Evolutionary conservation across 2,888 invertebrate species (phyloP).

Genomic region (Hoplodrina ambigua): DNA sequence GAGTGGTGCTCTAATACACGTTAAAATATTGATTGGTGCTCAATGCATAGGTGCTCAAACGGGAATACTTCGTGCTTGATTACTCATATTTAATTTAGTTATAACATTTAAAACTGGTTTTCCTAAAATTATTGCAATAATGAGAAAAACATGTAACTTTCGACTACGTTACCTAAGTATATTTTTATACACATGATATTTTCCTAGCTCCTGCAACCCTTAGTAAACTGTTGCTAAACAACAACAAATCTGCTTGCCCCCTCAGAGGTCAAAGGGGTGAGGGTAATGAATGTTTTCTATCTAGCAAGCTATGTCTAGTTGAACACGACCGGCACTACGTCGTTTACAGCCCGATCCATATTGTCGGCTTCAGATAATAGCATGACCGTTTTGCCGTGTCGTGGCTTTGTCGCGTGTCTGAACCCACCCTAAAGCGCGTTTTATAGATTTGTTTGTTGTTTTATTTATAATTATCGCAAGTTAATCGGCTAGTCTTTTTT

Average conservation of each 20-base stretch:
- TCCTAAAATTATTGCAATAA: no score
- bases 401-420: constrained; percentile 45
- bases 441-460: constrained; percentile 32
- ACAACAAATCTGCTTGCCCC: constrained; percentile 18
- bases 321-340: constrained; percentile 32
- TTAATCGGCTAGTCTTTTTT: constrained; percentile 10
- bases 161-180: no score
- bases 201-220: constrained; percentile 16
- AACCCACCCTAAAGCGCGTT: constrained; percentile 21
- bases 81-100: no score
- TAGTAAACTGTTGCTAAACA: constrained; percentile 33
- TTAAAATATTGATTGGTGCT: no score
- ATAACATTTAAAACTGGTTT: no score
- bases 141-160: no score
- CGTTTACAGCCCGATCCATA: constrained; percentile 50
- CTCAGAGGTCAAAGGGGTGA: constrained; percentile 35
- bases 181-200: neutral
- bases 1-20: no score
- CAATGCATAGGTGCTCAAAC: no score
- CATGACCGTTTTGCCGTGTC: constrained; percentile 33
- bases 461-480: constrained; percentile 31
- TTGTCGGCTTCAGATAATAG: constrained; percentile 49
- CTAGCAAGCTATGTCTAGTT: constrained; percentile 34
- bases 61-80: no score
- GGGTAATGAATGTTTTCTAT: constrained; percentile 44